A percentile compares a stretch with the other conserved stretches of the same genome.
These are phyloP conservation scores for Cephus sareptanus DNA, from an alignment of 2,888 invertebrate species.

Conservation along the genomic window DNA sequence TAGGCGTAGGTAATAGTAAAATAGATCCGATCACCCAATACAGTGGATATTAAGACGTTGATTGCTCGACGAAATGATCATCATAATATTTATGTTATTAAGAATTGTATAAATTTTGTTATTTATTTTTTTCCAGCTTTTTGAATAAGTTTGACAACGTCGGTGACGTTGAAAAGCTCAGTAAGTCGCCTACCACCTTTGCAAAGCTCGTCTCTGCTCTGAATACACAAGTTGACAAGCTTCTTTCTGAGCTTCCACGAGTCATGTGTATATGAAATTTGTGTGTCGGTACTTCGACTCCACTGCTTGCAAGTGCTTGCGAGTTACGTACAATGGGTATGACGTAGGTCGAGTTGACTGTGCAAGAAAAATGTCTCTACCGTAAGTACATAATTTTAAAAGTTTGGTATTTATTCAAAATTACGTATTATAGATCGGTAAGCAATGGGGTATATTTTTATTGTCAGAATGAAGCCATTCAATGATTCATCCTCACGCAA, in stretches of 20 bases:
- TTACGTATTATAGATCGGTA: neutral
- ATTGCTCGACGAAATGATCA: too few relatives aligned
- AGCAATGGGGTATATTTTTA: neutral
- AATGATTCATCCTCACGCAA: neutral
- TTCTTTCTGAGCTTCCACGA: neutral
- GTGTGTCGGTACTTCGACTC: neutral
- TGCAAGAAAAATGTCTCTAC: neutral
- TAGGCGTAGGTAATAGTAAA: too few relatives aligned
- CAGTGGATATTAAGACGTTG: too few relatives aligned
- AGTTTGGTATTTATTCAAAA: neutral
- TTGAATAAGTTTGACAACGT: neutral
- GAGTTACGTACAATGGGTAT: neutral
- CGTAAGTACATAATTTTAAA: neutral
- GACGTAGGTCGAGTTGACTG: neutral
- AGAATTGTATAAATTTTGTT: neutral
- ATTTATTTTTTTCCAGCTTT: neutral
- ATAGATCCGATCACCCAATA: too few relatives aligned
- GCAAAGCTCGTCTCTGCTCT: neutral
- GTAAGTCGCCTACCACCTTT: neutral
- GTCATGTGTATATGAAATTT: neutral
- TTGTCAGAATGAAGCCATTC: neutral
- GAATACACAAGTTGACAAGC: neutral
- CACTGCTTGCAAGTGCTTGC: neutral
- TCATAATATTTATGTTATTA: too few relatives aligned
- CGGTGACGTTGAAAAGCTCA: neutral